Percentiles rank a stretch among this genome's conserved stretches.
phyloP scores from a whole-genome alignment of 2,797 vertebrate genomes.

The Aplochiton taeniatus region DNA sequence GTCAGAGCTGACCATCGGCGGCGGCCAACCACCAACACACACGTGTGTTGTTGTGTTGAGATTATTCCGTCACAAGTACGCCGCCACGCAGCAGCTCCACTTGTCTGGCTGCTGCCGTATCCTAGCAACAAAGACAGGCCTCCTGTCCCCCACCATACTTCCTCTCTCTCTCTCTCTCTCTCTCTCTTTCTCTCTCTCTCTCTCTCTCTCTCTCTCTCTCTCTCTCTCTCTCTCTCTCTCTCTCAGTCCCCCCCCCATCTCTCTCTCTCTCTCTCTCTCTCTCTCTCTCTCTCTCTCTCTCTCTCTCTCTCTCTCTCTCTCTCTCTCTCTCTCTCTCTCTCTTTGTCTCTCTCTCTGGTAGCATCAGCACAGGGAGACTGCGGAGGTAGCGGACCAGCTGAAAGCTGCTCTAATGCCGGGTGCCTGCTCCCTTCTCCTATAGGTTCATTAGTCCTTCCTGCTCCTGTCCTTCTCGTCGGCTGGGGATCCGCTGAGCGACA shows the following conservation, averaged over 20 bases:
- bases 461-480: too few relatives aligned
- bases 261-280: neutral
- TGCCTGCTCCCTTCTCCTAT: neutral
- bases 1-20: too few relatives aligned
- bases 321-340: neutral
- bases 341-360: neutral
- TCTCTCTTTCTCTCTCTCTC: neutral
- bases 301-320: neutral
- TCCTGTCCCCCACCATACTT: too few relatives aligned
- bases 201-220: neutral
- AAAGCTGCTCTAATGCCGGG: too few relatives aligned
- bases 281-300: neutral
- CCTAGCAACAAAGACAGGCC: too few relatives aligned
- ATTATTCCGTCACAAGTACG: too few relatives aligned
- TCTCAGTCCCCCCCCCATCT: neutral
- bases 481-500: neutral
- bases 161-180: too few relatives aligned
- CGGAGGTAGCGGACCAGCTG: slow-evolving; percentile 30
- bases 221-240: neutral
- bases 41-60: too few relatives aligned
- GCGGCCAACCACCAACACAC: too few relatives aligned
- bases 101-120: too few relatives aligned
- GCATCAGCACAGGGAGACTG: neutral
- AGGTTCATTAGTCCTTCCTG: neutral
- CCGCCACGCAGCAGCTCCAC: too few relatives aligned